Evolutionary conservation across 2,113 vertebrate genomes (phyloP).

Genomic region (Takifugu flavidus): DNA sequence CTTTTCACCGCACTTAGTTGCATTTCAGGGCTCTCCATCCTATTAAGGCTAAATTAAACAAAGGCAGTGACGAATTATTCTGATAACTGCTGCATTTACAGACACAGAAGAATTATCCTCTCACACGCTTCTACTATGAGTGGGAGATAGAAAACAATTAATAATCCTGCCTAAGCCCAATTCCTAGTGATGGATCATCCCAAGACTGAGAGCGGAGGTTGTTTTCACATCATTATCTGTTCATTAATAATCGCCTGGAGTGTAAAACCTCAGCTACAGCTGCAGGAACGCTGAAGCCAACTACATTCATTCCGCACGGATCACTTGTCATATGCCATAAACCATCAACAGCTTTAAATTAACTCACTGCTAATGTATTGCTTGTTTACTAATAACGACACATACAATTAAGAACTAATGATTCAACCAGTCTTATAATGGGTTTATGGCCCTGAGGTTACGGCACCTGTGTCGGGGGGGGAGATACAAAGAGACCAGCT

Average conservation of each 20-base stretch:
- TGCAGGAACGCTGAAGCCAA: constrained; percentile 9
- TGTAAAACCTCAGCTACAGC: constrained; percentile 26
- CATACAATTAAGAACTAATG: constrained; percentile 1
- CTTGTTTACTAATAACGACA: constrained; percentile 14
- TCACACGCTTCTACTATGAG: constrained; percentile 25
- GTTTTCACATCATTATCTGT: constrained; percentile 30
- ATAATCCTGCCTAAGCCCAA: constrained; percentile 17
- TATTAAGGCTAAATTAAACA: constrained; percentile 55
- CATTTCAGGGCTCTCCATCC: constrained; percentile 55
- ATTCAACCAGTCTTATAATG: background rate
- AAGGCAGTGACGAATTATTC: constrained; percentile 30
- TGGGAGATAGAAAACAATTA: constrained; percentile 28
- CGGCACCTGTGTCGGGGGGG: constrained; percentile 30
- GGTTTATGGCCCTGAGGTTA: constrained; percentile 6
- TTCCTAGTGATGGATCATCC: constrained; percentile 24
- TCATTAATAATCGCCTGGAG: constrained; percentile 27
- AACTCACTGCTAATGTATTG: background rate
- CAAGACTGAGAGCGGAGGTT: constrained; percentile 21
- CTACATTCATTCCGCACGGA: constrained; percentile 14
- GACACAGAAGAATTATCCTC: constrained; percentile 32
- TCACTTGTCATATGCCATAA: constrained; percentile 2
- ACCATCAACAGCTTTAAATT: constrained; percentile 6
- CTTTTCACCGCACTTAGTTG: constrained; percentile 44
- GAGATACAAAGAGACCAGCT: constrained; percentile 26
- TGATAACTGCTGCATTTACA: constrained; percentile 32